Conservation (phyloP, 1,140 invertebrate genomes). For the Musca vetustissima region DNA sequence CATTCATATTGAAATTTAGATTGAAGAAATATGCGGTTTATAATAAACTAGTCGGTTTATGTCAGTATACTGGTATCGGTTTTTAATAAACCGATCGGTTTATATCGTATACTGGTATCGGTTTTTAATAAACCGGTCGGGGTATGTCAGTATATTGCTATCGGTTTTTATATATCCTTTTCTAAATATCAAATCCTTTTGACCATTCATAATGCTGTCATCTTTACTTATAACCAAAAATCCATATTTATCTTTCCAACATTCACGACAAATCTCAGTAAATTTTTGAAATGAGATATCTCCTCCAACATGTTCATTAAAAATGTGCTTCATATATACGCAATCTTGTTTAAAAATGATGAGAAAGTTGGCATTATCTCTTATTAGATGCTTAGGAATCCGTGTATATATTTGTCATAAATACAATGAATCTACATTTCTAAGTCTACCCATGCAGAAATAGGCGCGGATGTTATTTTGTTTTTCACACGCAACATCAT, state of each 20-base stretch:
- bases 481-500: slow-evolving; percentile 49
- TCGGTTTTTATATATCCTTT: too few species aligned
- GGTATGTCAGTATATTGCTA: too few species aligned
- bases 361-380: slow-evolving; percentile 53
- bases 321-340: slow-evolving; percentile 52
- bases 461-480: slow-evolving; percentile 42
- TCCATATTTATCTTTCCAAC: slow-evolving; percentile 38
- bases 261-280: slow-evolving; percentile 34
- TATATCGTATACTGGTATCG: too few species aligned
- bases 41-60: too few species aligned
- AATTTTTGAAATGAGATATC: slow-evolving; percentile 44
- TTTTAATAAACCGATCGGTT: too few species aligned
- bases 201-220: slow-evolving; percentile 34
- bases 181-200: slow-evolving; percentile 41
- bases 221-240: slow-evolving; percentile 46
- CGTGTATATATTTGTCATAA: slow-evolving; percentile 49
- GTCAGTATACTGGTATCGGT: too few species aligned
- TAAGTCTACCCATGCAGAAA: slow-evolving; percentile 50
- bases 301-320: slow-evolving; percentile 47
- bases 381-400: slow-evolving; percentile 52
- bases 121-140: too few species aligned
- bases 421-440: slow-evolving; percentile 50
- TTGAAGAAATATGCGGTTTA: too few species aligned
- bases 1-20: too few species aligned
- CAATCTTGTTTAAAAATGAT: slow-evolving; percentile 54